phyloP scores from a whole-genome alignment of 2,797 vertebrate species.

The Bradypodion pumilum region DNA sequence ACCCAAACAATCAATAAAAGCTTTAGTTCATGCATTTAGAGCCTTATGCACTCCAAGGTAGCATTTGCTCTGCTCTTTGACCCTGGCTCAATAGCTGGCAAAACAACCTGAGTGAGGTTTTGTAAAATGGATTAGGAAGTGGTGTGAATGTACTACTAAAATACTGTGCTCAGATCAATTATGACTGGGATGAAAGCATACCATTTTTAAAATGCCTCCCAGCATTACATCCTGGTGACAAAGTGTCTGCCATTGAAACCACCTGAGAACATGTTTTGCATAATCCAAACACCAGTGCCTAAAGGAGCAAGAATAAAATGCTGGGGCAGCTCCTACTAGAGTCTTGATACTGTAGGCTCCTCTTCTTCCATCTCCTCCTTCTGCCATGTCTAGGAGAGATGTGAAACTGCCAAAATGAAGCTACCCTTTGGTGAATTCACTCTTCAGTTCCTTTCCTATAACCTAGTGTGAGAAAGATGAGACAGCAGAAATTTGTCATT shows the following conservation, averaged over 20 bases:
- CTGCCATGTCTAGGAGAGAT: too few relatives aligned
- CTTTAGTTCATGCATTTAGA: slow-evolving; percentile 6
- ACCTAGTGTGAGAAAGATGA: too few relatives aligned
- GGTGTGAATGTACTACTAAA: not conserved
- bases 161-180: not conserved
- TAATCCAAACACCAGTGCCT: not conserved
- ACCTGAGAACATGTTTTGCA: not conserved
- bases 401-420: too few relatives aligned
- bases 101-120: not conserved
- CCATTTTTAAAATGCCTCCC: not conserved
- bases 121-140: not conserved
- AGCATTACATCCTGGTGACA: not conserved
- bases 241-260: not conserved
- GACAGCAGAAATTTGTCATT: too few relatives aligned
- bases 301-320: not conserved
- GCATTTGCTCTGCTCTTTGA: not conserved
- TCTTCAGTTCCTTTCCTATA: too few relatives aligned
- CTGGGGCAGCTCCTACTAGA: not conserved
- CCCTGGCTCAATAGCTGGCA: slow-evolving; percentile 15
- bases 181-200: slow-evolving; percentile 12
- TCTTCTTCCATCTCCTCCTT: too few relatives aligned
- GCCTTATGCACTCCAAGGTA: not conserved
- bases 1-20: not conserved
- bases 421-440: too few relatives aligned
- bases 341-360: not conserved